Percentiles rank a stretch among this genome's conserved stretches.
These are phyloP conservation scores for Zaprionus capensis DNA, from an alignment of 1,140 invertebrate species.

Conservation along the genomic window DNA sequence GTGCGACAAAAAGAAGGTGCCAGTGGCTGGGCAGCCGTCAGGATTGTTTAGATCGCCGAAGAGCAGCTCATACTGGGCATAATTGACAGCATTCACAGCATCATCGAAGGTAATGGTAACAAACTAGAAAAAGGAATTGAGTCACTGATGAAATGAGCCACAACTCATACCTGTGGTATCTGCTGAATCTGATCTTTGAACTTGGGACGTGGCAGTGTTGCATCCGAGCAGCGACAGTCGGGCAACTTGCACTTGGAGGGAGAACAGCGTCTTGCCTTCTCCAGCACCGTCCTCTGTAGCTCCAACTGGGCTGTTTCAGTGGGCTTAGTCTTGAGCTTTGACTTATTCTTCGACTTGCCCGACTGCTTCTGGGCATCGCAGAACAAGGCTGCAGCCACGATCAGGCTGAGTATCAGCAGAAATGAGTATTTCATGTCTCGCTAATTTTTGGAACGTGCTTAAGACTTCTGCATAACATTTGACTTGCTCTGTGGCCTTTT, in stretches of 20 bases:
- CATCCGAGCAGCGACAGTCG: conserved; percentile 85
- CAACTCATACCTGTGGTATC: conserved; percentile 79
- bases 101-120: conserved; percentile 90
- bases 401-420: conserved; percentile 50
- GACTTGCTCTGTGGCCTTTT: conserved; percentile 36
- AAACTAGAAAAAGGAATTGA: conserved; percentile 19
- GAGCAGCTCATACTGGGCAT: conserved; percentile 87
- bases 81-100: conserved; percentile 88
- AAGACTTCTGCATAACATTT: conserved; percentile 13
- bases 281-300: conserved; percentile 23
- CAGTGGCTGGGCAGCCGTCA: conserved; percentile 87
- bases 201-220: conserved; percentile 67
- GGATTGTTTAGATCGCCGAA: conserved; percentile 87
- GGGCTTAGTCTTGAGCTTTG: conserved; percentile 15
- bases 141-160: not conserved
- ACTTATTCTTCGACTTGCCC: conserved; percentile 48
- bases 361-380: conserved; percentile 32
- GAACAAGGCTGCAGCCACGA: conserved; percentile 34
- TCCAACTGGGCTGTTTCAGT: conserved; percentile 12
- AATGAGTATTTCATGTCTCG: conserved; percentile 57
- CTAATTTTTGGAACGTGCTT: conserved; percentile 15
- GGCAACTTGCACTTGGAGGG: conserved; percentile 84
- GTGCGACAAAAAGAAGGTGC: conserved; percentile 89
- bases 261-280: conserved; percentile 58
- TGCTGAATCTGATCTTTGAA: conserved; percentile 72